A percentile compares a stretch with the other conserved stretches of the same genome.
Conservation (phyloP, 2,797 vertebrate species). For the Phyllotis vaccarum region DNA sequence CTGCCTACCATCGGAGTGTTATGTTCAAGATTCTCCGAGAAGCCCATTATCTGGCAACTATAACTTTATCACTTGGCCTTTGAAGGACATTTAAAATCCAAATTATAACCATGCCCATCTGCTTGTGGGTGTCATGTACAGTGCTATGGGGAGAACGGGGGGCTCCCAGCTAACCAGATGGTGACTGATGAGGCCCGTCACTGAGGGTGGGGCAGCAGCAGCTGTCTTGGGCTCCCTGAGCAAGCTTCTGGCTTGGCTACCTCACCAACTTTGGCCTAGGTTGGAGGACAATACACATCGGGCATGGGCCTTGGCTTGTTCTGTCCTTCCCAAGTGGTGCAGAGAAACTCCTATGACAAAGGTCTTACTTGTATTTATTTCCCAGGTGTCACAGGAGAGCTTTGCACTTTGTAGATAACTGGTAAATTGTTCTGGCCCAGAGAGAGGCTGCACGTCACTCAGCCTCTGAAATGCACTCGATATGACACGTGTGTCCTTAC, state of each 20-base stretch:
- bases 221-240: neutral
- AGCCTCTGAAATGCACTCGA: neutral
- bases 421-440: neutral
- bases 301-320: fast-evolving
- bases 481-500: fast-evolving
- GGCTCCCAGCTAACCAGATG: neutral
- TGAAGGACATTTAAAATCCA: neutral
- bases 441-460: fast-evolving
- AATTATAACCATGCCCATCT: neutral
- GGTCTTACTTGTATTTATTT: neutral
- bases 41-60: neutral
- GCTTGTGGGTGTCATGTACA: fast-evolving
- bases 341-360: neutral
- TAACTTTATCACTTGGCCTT: neutral
- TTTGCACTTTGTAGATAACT: fast-evolving
- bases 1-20: neutral
- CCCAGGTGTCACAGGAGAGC: neutral
- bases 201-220: neutral
- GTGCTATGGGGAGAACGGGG: neutral
- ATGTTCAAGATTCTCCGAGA: neutral
- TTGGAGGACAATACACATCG: no score
- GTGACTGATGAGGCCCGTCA: neutral
- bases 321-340: neutral
- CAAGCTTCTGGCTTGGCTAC: neutral
- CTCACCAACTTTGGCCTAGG: neutral